Conservation (phyloP, 1,140 invertebrate species). For the Drosophila leontia region DNA sequence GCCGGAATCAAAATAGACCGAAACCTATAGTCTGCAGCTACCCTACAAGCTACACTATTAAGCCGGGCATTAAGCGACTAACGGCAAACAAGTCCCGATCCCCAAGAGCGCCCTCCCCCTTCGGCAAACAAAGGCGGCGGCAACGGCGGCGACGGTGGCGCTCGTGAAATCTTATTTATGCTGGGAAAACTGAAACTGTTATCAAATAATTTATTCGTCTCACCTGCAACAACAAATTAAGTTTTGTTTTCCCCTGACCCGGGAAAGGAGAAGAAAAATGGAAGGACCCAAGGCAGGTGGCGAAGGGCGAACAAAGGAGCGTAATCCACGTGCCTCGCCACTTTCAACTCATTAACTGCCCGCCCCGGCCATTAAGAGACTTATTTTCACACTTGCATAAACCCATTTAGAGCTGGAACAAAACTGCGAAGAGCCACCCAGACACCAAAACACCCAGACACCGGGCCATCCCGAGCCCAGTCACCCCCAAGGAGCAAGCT, state of each 20-base stretch:
- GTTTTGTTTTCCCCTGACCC: conserved; percentile 60
- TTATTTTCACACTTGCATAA: conserved; percentile 84
- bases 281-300: conserved; percentile 15
- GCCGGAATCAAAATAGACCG: conserved; percentile 49
- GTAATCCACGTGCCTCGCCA: conserved; percentile 76
- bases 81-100: conserved; percentile 53
- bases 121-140: conserved; percentile 59
- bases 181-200: conserved; percentile 67
- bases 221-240: conserved; percentile 82
- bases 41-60: conserved; percentile 62
- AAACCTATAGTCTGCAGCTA: conserved; percentile 40
- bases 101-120: neutral
- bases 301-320: conserved; percentile 50
- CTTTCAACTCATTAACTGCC: conserved; percentile 81
- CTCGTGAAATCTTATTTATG: conserved; percentile 77
- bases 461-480: neutral
- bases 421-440: conserved; percentile 50
- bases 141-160: neutral
- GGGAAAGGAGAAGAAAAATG: conserved; percentile 9
- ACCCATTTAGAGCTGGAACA: conserved; percentile 76
- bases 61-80: conserved; percentile 68
- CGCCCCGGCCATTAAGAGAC: conserved; percentile 77
- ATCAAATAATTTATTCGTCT: conserved; percentile 83
- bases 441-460: neutral
- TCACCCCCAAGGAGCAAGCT: conserved; percentile 26